These are phyloP conservation scores for Prietella phreatophila DNA, from an alignment of 2,113 vertebrate species.

Conservation along the genomic window DNA sequence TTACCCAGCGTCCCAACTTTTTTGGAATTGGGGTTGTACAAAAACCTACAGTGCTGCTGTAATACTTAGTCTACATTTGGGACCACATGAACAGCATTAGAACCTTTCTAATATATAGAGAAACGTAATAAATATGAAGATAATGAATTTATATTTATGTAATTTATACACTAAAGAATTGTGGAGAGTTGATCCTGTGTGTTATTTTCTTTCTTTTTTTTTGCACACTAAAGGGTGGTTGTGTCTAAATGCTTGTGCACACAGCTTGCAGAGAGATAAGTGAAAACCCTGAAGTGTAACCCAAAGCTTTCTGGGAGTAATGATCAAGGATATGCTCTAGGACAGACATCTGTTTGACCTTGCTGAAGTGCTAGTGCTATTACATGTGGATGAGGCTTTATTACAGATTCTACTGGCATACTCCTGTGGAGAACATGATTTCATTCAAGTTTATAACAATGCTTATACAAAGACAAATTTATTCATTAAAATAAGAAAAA, in stretches of 20 bases:
- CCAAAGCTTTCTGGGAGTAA: conserved; percentile 13
- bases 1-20: too few species aligned
- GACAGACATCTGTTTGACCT: conserved; percentile 68
- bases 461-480: background rate
- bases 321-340: conserved; percentile 59
- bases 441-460: background rate
- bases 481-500: conserved; percentile 6
- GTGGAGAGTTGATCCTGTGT: background rate
- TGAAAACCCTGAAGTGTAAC: conserved; percentile 36
- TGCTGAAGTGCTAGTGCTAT: conserved; percentile 58
- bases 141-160: background rate
- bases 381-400: conserved; percentile 27
- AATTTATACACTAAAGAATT: background rate
- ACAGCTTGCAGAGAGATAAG: conserved; percentile 24
- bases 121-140: background rate
- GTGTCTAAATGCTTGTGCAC: conserved; percentile 2
- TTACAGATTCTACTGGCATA: background rate
- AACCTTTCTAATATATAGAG: background rate
- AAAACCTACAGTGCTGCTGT: background rate
- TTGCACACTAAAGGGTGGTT: background rate
- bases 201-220: background rate
- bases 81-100: background rate
- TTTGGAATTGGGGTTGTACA: background rate
- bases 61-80: background rate
- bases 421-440: background rate